Percentiles rank a stretch among this genome's conserved stretches.
Conservation (phyloP, 2,888 invertebrate species). For the Nowickia ferox region DNA sequence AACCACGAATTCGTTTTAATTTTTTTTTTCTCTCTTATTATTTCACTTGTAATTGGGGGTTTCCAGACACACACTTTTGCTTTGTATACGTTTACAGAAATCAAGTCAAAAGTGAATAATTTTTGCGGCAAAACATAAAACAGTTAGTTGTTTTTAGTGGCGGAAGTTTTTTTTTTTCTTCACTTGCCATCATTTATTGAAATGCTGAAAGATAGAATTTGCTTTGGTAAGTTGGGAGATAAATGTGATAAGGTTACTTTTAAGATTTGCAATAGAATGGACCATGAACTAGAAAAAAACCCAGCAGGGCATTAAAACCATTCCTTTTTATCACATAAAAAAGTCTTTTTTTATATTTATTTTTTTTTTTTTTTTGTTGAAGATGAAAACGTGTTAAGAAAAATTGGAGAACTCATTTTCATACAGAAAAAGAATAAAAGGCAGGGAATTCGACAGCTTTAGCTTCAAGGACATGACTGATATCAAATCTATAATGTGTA, state of each 20-base stretch:
- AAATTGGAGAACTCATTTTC: too few relatives aligned
- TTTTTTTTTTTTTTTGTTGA: too few relatives aligned
- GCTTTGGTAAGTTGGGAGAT: not conserved
- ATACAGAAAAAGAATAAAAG: too few relatives aligned
- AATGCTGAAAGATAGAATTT: slow-evolving; percentile 56
- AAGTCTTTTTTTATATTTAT: too few relatives aligned
- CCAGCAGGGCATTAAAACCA: too few relatives aligned
- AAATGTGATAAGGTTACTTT: not conserved
- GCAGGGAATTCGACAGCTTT: too few relatives aligned
- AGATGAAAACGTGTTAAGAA: too few relatives aligned
- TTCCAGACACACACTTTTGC: slow-evolving; percentile 27
- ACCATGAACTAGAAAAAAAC: too few relatives aligned
- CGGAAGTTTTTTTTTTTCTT: slow-evolving; percentile 32
- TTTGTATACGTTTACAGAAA: slow-evolving; percentile 5
- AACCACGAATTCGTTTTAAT: slow-evolving; percentile 46
- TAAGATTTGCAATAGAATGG: not conserved
- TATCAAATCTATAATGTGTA: too few relatives aligned
- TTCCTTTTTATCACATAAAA: too few relatives aligned
- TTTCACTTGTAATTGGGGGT: slow-evolving; percentile 44
- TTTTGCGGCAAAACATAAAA: slow-evolving; percentile 69
- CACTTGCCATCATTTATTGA: slow-evolving; percentile 49
- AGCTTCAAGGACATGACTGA: too few relatives aligned
- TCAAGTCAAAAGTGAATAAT: slow-evolving; percentile 28
- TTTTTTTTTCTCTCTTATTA: not conserved
- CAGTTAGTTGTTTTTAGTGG: slow-evolving; percentile 38